phyloP scores from a whole-genome alignment of 2,888 invertebrate species.

The Aleiodes alternator region DNA sequence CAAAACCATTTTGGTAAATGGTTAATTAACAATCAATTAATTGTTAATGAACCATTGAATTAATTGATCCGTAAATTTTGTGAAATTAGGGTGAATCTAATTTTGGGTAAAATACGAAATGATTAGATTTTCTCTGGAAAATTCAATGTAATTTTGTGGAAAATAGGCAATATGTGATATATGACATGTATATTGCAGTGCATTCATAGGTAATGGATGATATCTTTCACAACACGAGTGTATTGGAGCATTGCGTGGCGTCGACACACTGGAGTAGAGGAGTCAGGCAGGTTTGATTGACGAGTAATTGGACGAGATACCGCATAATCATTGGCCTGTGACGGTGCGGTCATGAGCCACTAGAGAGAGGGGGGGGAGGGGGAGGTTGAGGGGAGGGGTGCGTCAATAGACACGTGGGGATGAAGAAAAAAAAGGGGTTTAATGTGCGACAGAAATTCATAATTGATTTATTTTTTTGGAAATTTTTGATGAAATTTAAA shows the following conservation, averaged over 20 bases:
- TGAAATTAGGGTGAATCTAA: too few relatives aligned
- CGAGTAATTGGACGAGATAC: constrained; percentile 57
- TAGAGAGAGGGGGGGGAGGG: neutral
- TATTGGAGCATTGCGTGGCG: constrained; percentile 39
- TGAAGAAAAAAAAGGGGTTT: too few relatives aligned
- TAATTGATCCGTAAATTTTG: too few relatives aligned
- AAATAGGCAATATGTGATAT: neutral
- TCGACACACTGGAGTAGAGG: constrained; percentile 47
- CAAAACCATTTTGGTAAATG: too few relatives aligned
- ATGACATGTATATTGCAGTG: neutral
- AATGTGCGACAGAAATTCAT: too few relatives aligned
- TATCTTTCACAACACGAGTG: neutral
- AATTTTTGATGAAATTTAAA: too few relatives aligned
- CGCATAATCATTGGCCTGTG: constrained; percentile 53
- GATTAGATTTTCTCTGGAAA: too few relatives aligned
- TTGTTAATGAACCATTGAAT: too few relatives aligned
- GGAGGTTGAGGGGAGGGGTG: neutral
- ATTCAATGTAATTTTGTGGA: neutral
- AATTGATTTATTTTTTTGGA: too few relatives aligned
- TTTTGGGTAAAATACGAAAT: too few relatives aligned
- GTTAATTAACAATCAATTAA: too few relatives aligned
- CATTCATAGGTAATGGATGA: neutral
- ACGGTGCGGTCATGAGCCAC: constrained; percentile 40
- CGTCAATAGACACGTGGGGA: too few relatives aligned
- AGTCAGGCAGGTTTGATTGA: constrained; percentile 55